Evolutionary conservation across 2,113 vertebrate species (phyloP), one percentile per base, ranked within the genome.

Genomic region (Brienomyrus longianalis): DNA sequence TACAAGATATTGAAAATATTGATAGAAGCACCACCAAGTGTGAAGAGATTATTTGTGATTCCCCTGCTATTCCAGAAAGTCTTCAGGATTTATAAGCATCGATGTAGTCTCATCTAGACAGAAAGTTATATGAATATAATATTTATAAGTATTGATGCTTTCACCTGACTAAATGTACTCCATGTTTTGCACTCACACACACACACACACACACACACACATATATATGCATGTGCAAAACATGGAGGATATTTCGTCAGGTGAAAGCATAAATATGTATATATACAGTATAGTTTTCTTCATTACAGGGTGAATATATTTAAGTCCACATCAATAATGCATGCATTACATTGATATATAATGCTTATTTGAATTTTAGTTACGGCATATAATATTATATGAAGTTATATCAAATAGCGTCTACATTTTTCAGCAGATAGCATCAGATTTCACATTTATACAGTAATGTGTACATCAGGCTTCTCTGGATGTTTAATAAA

Each of bases 111-210:
- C 83, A 48, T 84, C 45, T n/a, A n/a, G 45, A 10, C 21, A 84
- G 10, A 47, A 84, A 84, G 43, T 47, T 84, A 48, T 84, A 84
- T 10, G 48, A 84, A 8, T 10, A 48, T 21, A 83, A 83, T 45
- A 83, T 83, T 83, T 45, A 35, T 84, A 48, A n/a, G 83, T 84
- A 84, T n/a, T 84, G 83, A 84, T 84, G 45, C 45, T 84, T 10
- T 84, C 19, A n/a, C 45, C 17, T 84, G 23, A 47, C 77, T 83
- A 84, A 48, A 84, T 83, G 45, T n/a, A 84, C 43, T 84, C 8
- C 13, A 39, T 84, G 35, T 23, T 47, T 83, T 23, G 19, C 83
- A n/a, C 45, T 0, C 45, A 17, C 3, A 21, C 13, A 17, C 27
- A 77, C 31, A 39, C 13, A 74, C 11, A 15, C n/a, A 31, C 23